These are phyloP conservation scores for Drosophila robusta DNA, from an alignment of 2,888 invertebrate genomes.

Conservation along the genomic window DNA sequence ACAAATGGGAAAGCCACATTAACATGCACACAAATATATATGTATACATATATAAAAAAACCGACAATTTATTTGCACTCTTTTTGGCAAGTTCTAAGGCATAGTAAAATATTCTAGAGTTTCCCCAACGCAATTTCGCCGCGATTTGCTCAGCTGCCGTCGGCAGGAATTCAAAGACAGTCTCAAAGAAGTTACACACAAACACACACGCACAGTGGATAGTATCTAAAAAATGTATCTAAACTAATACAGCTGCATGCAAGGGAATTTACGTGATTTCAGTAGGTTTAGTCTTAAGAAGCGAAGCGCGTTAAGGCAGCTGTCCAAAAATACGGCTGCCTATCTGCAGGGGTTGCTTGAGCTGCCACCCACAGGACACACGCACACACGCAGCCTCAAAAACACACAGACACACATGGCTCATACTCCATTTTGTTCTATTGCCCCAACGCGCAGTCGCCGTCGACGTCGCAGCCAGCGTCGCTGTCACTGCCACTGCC, in stretches of 20 bases:
- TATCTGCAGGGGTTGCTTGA: slow-evolving; percentile 33
- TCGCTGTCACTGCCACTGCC: slow-evolving; percentile 29
- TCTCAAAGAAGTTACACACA: slow-evolving; percentile 1
- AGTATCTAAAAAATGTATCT: slow-evolving; percentile 42
- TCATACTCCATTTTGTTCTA: slow-evolving; percentile 66
- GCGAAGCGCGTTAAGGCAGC: slow-evolving; percentile 9
- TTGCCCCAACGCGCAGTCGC: slow-evolving; percentile 65
- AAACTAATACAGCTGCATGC: slow-evolving; percentile 25
- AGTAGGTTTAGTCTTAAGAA: slow-evolving; percentile 28
- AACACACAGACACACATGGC: slow-evolving; percentile 22
- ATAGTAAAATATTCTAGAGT: slow-evolving; percentile 8
- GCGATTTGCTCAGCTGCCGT: slow-evolving; percentile 36
- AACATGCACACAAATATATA: background rate
- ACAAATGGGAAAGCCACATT: slow-evolving; percentile 5
- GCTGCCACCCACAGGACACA: slow-evolving; percentile 16
- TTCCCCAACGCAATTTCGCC: slow-evolving; percentile 54
- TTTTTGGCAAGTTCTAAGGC: background rate
- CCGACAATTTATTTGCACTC: background rate
- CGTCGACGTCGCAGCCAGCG: slow-evolving; percentile 37
- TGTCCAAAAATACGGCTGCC: slow-evolving; percentile 9
- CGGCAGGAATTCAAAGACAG: slow-evolving; percentile 33
- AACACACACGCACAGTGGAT: slow-evolving; percentile 3
- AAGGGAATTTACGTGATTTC: background rate
- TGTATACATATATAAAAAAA: background rate
- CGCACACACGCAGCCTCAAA: slow-evolving; percentile 15